Conservation (phyloP, 2,797 vertebrate genomes). For the Arctocebus calabarensis region DNA sequence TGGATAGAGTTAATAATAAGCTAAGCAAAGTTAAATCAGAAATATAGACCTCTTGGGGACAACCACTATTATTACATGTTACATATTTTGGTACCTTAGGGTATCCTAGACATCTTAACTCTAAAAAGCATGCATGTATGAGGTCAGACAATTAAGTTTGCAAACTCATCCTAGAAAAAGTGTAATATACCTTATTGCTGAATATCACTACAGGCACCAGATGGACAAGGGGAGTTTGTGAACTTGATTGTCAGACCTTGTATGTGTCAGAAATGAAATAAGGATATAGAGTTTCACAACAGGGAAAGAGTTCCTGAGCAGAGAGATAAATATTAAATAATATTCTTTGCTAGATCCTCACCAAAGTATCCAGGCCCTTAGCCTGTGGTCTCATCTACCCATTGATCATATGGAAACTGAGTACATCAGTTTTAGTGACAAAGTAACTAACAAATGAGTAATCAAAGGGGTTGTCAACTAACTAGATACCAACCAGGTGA, state of each 20-base stretch:
- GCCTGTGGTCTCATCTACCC: background rate
- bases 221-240: no score
- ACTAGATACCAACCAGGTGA: background rate
- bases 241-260: no score
- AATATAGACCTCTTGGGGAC: background rate
- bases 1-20: conserved; percentile 35
- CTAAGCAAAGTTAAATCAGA: background rate
- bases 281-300: background rate
- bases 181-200: no score
- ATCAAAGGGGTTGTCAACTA: background rate
- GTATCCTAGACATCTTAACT: background rate
- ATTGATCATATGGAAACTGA: background rate
- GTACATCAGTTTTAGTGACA: background rate
- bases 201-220: no score
- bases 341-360: background rate
- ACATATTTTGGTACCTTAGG: background rate
- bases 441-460: background rate
- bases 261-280: background rate
- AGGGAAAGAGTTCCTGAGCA: background rate
- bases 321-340: conserved; percentile 21
- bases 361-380: background rate
- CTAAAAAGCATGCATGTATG: background rate
- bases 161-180: no score
- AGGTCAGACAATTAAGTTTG: no score
- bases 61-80: background rate